Evolutionary conservation across 2,113 vertebrate genomes (phyloP).

Genomic region (Halichoerus grypus): DNA sequence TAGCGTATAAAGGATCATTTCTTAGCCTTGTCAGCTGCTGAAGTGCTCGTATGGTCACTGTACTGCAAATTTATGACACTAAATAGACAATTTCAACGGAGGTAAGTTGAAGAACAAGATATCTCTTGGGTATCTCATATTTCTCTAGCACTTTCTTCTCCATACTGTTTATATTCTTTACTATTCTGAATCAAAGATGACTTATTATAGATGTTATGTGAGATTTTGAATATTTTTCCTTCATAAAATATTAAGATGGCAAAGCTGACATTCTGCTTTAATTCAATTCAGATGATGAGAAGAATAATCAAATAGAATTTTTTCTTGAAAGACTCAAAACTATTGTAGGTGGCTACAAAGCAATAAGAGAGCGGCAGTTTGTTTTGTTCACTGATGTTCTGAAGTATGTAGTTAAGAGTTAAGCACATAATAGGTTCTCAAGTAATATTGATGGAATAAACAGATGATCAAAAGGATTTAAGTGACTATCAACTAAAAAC

Average conservation of each 20-base stretch:
- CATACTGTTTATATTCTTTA: not conserved
- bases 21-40: not conserved
- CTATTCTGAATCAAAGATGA: constrained; percentile 22
- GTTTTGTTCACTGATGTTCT: not conserved
- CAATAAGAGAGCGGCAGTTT: not conserved
- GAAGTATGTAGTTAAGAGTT: not conserved
- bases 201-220: constrained; percentile 41
- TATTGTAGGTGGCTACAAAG: not conserved
- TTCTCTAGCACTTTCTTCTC: constrained; percentile 31
- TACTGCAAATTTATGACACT: not conserved
- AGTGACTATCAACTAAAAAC: not conserved
- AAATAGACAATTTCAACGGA: constrained; percentile 3
- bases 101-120: not conserved
- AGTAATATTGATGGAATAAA: not conserved
- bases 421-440: not conserved
- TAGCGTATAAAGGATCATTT: not conserved
- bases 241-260: constrained; percentile 54
- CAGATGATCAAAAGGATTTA: not conserved
- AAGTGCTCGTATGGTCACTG: not conserved
- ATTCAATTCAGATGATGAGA: constrained; percentile 24
- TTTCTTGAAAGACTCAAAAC: constrained; percentile 40
- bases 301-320: constrained; percentile 17
- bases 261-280: constrained; percentile 24
- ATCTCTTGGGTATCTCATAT: not conserved
- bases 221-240: constrained; percentile 12